phyloP scores from a whole-genome alignment of 2,888 invertebrate species.

The Stomorhina lunata region DNA sequence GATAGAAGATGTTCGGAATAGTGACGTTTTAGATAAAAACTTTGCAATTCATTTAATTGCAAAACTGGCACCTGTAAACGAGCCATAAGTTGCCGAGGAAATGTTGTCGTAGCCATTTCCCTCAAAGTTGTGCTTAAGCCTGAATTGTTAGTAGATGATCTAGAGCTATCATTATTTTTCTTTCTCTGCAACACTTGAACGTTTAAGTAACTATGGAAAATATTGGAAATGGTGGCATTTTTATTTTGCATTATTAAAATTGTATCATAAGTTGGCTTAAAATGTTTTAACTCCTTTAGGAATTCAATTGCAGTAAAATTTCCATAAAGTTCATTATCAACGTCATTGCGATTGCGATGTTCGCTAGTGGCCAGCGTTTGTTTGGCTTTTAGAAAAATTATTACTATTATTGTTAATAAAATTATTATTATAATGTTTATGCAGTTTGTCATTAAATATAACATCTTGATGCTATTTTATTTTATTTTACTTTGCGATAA shows the following conservation, averaged over 20 bases:
- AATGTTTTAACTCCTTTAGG: conserved; percentile 64
- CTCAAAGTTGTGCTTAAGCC: background rate
- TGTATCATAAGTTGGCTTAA: conserved; percentile 67
- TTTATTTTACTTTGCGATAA: background rate
- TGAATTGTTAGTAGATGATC: background rate
- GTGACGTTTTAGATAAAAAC: conserved; percentile 67
- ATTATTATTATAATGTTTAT: conserved; percentile 60
- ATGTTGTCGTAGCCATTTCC: conserved; percentile 32
- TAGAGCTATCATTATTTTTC: background rate
- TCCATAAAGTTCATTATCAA: conserved; percentile 37
- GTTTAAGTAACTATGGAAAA: conserved; percentile 45
- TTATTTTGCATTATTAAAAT: conserved; percentile 66
- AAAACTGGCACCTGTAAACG: conserved; percentile 69
- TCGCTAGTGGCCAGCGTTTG: background rate
- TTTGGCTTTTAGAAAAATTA: conserved; percentile 41
- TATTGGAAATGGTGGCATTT: conserved; percentile 41
- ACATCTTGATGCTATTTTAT: conserved; percentile 51
- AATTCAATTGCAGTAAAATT: conserved; percentile 62
- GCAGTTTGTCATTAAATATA: conserved; percentile 54
- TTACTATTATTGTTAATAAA: conserved; percentile 59
- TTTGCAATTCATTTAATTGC: conserved; percentile 69
- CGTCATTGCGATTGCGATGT: background rate
- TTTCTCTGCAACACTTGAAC: conserved; percentile 4
- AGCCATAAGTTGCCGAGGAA: conserved; percentile 64
- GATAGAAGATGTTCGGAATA: conserved; percentile 68